Conservation (phyloP, 2,797 vertebrate species). For the Xyrichtys novacula region DNA sequence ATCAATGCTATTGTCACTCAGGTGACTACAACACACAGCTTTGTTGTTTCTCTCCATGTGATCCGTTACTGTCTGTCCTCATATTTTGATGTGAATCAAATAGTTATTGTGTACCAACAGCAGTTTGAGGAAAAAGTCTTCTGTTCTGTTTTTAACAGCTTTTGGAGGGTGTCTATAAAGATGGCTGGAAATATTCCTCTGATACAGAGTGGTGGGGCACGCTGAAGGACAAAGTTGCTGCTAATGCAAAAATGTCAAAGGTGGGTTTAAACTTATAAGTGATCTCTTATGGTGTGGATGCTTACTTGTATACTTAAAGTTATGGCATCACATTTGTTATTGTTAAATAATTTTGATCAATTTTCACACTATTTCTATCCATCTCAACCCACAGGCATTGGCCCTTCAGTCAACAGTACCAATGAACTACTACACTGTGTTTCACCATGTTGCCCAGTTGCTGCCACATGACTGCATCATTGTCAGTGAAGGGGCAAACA, state of each 20-base stretch:
- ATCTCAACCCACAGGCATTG: slow-evolving; percentile 81
- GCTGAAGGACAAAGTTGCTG: slow-evolving; percentile 87
- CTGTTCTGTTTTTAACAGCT: slow-evolving; percentile 79
- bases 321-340: no score
- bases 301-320: no score
- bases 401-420: slow-evolving; percentile 84
- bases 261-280: slow-evolving; percentile 68
- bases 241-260: slow-evolving; percentile 89
- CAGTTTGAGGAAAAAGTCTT: background rate
- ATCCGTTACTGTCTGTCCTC: background rate
- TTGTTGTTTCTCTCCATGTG: background rate
- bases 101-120: background rate
- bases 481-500: slow-evolving; percentile 97
- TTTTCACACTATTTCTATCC: background rate
- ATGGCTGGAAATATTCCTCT: slow-evolving; percentile 86
- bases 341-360: no score
- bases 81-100: background rate
- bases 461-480: slow-evolving; percentile 93
- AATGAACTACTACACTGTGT: slow-evolving; percentile 97
- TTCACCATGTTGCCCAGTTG: slow-evolving; percentile 89
- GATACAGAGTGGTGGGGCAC: slow-evolving; percentile 90
- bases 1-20: slow-evolving; percentile 88
- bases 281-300: no score
- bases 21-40: slow-evolving; percentile 74
- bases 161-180: slow-evolving; percentile 78